A percentile compares a stretch with the other conserved stretches of the same genome.
These are phyloP conservation scores for Halisarca cf. caerulea DNA, from an alignment of 37 sponge, comb jelly and placozoan genomes.

Conservation along the genomic window DNA sequence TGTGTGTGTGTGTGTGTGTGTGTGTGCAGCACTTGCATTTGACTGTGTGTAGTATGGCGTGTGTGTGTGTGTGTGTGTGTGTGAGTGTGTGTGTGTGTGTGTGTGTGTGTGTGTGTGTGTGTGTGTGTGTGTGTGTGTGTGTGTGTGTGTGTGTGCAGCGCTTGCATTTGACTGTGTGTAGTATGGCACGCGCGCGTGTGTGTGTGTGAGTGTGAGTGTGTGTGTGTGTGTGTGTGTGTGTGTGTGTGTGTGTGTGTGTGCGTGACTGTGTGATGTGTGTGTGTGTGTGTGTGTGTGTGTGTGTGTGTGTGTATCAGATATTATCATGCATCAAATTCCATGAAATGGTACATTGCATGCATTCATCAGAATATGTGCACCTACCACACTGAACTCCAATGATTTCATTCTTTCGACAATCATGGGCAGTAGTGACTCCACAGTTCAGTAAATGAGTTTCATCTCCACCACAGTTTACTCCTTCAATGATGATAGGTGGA, in stretches of 20 bases:
- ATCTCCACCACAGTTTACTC: neutral
- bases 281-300: too few species aligned
- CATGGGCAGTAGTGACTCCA: neutral
- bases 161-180: too few species aligned
- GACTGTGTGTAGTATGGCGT: too few species aligned
- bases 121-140: slow-evolving; percentile 12
- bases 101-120: slow-evolving; percentile 21
- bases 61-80: slow-evolving; percentile 26
- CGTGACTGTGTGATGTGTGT: too few species aligned
- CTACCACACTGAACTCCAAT: neutral
- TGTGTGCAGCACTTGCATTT: too few species aligned
- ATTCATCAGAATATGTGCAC: too few species aligned
- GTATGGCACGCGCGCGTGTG: neutral
- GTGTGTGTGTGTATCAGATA: too few species aligned
- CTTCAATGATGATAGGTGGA: neutral
- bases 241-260: too few species aligned
- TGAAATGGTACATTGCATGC: too few species aligned
- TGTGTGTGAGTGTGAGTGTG: too few species aligned
- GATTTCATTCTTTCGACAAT: neutral
- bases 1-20: neutral
- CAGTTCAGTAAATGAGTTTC: neutral
- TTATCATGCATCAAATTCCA: too few species aligned
- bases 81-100: slow-evolving; percentile 7
- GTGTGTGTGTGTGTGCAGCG: neutral
- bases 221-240: too few species aligned